A percentile compares a stretch with the other conserved stretches of the same genome.
These are phyloP conservation scores for Andrena bucephala DNA, from an alignment of 2,888 invertebrate genomes.

Conservation along the genomic window DNA sequence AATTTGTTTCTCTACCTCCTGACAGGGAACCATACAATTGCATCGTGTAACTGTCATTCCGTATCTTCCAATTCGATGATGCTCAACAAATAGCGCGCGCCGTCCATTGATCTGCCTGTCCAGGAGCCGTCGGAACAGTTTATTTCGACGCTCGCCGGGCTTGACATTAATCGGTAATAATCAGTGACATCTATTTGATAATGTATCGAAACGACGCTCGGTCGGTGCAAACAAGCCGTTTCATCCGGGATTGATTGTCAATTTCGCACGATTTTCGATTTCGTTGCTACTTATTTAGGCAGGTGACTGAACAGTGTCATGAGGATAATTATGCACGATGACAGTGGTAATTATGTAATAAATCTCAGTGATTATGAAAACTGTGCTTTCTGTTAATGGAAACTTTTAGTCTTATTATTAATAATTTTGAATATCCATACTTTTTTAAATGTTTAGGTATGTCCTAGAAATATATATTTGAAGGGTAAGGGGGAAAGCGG, in stretches of 20 bases:
- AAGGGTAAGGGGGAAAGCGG: no score
- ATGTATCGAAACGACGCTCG: conserved; percentile 44
- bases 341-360: background rate
- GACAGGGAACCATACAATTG: conserved; percentile 23
- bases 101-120: conserved; percentile 30
- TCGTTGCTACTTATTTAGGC: background rate
- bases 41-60: conserved; percentile 23
- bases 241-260: background rate
- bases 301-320: background rate
- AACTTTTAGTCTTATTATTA: no score
- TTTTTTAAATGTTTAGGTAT: no score
- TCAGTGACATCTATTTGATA: conserved; percentile 40
- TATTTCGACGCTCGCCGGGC: conserved; percentile 33
- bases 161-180: conserved; percentile 62
- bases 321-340: background rate
- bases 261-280: background rate
- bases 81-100: conserved; percentile 24
- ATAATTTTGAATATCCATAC: no score
- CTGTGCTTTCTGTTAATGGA: no score
- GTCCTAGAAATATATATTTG: no score
- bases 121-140: conserved; percentile 27
- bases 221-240: background rate
- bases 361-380: no score
- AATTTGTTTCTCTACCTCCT: conserved; percentile 43
- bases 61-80: conserved; percentile 26